Evolutionary conservation across 1,140 invertebrate species (phyloP), one percentile per base, ranked within the genome.

Genomic region (Homarus americanus): DNA sequence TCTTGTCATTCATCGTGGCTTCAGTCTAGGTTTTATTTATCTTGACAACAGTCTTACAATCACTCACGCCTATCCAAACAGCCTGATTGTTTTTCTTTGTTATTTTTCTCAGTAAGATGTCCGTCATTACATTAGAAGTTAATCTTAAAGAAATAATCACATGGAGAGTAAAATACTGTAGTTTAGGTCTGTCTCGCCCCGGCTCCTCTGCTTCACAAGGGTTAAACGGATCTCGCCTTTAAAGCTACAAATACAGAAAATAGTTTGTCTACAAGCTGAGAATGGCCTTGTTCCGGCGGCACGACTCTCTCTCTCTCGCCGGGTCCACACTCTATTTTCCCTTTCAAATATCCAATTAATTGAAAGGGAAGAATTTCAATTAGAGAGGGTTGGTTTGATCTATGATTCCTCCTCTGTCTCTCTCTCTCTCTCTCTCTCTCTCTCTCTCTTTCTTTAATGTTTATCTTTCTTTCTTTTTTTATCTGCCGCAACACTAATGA

Each of bases 271-370:
- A 63, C 53, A 15, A 63, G 9, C 9, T 24, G 53, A 17, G 53
- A 10, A 63, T 63, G 2, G 53, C 20, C 53, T 63, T 2, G 53
- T 24, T 63, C 44, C 44, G 12, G 44, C 44, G 12, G 44, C 5
- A 49, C n/a, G n/a, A n/a, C n/a, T n/a, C n/a, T n/a, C 79, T 63
- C 79, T 82, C 49, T 82, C 49, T 63, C 49, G 34, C 79, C 36
- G 44, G 63, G 53, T 58, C 66, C 63, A 40, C 82, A 84, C 82
- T 84, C 82, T 84, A 84, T 84, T 84, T 73, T 84, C 63, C 58
- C 82, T 84, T 84, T 84, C 82, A 84, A 84, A 84, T 84, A 69
- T 84, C 82, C 49, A 87, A 78, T 76, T 63, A 78, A 76, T 76
- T 58, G 72, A 78, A 78, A 78, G 84, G 72, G 84, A 78, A 78